Evolutionary conservation across 1,140 invertebrate species (phyloP), one percentile per base, ranked within the genome.

Genomic region (Coptotermes formosanus): DNA sequence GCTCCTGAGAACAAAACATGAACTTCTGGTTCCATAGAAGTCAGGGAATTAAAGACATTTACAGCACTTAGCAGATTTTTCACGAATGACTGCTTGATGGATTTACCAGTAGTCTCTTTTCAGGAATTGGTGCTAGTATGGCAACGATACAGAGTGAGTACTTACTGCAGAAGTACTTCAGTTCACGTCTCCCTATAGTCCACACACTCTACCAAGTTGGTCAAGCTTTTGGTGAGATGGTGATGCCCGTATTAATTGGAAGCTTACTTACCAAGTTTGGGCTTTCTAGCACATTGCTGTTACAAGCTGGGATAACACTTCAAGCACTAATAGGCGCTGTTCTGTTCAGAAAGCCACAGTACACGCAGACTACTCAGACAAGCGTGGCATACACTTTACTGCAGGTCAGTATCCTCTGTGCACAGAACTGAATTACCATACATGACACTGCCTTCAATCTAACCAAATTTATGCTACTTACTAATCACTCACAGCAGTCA

Each of bases 51-150:
- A 38, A 38, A 38, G 38, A 38, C 38, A 2, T 38, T 38, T 2
- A 38, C 2, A 38, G 38, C 38, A 38, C 38, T 38, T 4, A 38
- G 38, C 38, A 38, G 38, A 38, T 38, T 38, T 38, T 38, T 38
- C 38, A 38, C 38, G 4, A 38, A 38, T 38, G 38, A 38, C 38
- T 38, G 38, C 38, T 38, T 4, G 4, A 4, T 38, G 38, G 38
- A 38, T 38, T 38, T 38, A 38, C 38, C 38, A 38, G 38, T 38
- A 38, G 90, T 89, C 14, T 90, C 89, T 52, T 91, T 90, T 87
- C 91, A 90, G 90, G 90, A 4, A 89, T 91, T 45, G 90, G 90
- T 3, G 90, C 89, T 11, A 90, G 90, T 89, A 89, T 91, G 30
- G 88, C 90, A 0, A 88, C 89, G 43, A 52, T 89, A 12, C 88